Conservation (phyloP, 2,113 vertebrate species). For the Gulo gulo region DNA sequence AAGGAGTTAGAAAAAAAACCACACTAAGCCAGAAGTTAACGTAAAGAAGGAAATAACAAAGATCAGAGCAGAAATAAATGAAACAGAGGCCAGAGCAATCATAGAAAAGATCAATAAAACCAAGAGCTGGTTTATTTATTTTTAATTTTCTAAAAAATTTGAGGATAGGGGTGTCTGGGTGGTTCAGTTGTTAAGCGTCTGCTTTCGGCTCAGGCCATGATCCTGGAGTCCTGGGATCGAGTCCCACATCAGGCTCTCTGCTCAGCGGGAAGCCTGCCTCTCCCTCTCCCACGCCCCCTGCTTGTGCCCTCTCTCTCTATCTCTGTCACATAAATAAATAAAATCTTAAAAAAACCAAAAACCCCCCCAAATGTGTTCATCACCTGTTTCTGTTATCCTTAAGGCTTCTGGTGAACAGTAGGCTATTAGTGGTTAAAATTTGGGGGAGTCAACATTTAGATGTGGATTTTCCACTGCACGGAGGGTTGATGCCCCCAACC, state of each 20-base stretch:
- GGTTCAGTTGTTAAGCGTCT: too few species aligned
- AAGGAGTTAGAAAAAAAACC: neutral
- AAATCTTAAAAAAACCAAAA: too few species aligned
- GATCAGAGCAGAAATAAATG: neutral
- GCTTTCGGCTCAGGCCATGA: too few species aligned
- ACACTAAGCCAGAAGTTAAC: neutral
- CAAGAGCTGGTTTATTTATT: neutral
- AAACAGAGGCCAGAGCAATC: neutral
- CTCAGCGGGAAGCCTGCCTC: too few species aligned
- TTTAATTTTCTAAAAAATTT: neutral
- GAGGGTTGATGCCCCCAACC: neutral
- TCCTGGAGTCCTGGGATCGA: too few species aligned
- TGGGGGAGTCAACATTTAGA: neutral
- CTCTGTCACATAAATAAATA: too few species aligned
- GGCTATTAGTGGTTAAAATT: neutral
- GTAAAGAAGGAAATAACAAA: neutral
- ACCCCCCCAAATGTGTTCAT: neutral
- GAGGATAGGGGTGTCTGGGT: too few species aligned
- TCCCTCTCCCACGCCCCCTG: too few species aligned
- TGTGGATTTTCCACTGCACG: neutral
- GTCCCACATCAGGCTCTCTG: fast-evolving
- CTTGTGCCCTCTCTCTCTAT: too few species aligned
- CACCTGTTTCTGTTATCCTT: neutral
- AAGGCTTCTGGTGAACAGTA: neutral
- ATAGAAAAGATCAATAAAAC: neutral